phyloP scores from a whole-genome alignment of 2,888 invertebrate species.

The Bellardia pandia region DNA sequence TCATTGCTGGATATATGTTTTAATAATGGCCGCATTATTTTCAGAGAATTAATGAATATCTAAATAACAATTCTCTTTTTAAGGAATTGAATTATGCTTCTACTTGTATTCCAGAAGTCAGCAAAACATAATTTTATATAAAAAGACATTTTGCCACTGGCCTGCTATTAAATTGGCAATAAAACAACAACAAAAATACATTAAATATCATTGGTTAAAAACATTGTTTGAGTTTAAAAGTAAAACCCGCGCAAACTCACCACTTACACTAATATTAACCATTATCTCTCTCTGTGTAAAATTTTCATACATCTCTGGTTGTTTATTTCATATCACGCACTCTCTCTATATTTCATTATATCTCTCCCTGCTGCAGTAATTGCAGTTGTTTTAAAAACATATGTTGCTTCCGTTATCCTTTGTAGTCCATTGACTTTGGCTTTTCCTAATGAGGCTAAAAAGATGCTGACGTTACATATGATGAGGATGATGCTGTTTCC shows the following conservation, averaged over 20 bases:
- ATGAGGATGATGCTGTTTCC: background rate
- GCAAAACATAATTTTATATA: too few relatives aligned
- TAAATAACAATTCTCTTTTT: too few relatives aligned
- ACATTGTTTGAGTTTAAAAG: background rate
- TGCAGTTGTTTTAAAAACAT: slow-evolving; percentile 53
- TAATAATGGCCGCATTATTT: too few relatives aligned
- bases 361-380: slow-evolving; percentile 37
- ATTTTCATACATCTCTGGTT: background rate
- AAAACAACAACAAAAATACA: background rate
- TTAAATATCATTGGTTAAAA: background rate
- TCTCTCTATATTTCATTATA: background rate
- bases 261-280: background rate
- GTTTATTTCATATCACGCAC: too few relatives aligned
- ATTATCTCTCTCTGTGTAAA: background rate
- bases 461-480: slow-evolving; percentile 15
- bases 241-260: slow-evolving; percentile 62
- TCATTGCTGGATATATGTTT: too few relatives aligned
- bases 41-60: too few relatives aligned
- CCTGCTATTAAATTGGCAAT: slow-evolving; percentile 9
- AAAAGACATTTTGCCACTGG: too few relatives aligned
- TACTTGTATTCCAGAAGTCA: too few relatives aligned
- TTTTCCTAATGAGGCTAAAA: slow-evolving; percentile 2
- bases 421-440: slow-evolving; percentile 70
- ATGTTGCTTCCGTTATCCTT: slow-evolving; percentile 67
- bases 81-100: too few relatives aligned